Base-by-base conservation (phyloP, 2,113 vertebrate species). In the Actenoides lindsayi region DNA sequence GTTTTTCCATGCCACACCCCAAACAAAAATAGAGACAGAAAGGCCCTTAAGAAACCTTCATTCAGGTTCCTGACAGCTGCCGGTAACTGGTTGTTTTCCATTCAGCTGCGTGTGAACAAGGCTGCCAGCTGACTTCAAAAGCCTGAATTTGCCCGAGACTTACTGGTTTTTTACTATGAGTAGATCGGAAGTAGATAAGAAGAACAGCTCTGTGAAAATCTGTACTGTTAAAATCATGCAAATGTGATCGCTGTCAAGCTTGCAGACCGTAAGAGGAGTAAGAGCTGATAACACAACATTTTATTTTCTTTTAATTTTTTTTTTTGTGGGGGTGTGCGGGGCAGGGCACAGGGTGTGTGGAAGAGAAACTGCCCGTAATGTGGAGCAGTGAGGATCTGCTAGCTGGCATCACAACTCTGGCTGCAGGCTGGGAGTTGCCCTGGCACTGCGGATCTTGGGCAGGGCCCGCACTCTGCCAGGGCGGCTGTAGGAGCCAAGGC, bases 1-100 rank as follows among this genome's bases (percentile, higher is more conserved):
- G 67, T 95, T 92, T 97, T 98, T 96, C 96, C 96, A 80, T 80
- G 90, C 94, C 89, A 88, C 97, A 94, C 97, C 96, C 97, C 96
- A 87, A 84, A 96, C 88, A 90, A 97, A 98, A 98, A 96, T 59
- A 97, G 96, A 97, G 89, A 82, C 76, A 62, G 87, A 89, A 88
- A 85, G 84, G 90, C 87, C 89, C 82, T 96, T 77, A 87, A 94
- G 91, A 96, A 95, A 90, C 87, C 77, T 77, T 54, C 57, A 31
- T 93, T 93, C 81, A 92, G 33, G 81, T 89, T 97, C 51, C 46
- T 87, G 95, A 97, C 96, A 96, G 77, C 46, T 78, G 91, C 92
- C 79, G 93, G 67, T 16, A 75, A 30, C 16, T 48, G 41, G 60
- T 83, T 92, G 42, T 60, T 86, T 95, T 76, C 69, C 56, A 51